These are phyloP conservation scores for Pelvicachromis taeniatus DNA, from an alignment of 2,113 vertebrate genomes.

Conservation along the genomic window DNA sequence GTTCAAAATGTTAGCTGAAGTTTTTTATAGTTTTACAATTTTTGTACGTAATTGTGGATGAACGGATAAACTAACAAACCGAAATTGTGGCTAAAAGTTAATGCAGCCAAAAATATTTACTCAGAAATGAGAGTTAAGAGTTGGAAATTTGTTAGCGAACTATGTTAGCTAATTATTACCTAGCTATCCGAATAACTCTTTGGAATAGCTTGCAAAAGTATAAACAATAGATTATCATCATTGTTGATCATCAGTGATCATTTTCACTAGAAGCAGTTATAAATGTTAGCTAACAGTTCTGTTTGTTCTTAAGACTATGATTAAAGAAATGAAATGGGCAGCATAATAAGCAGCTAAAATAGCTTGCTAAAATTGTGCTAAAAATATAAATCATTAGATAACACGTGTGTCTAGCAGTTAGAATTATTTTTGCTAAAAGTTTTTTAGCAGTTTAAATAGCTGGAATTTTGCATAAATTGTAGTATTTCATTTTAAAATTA, in stretches of 20 bases:
- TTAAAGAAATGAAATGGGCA: not conserved
- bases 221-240: not conserved
- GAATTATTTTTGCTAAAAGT: not conserved
- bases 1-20: not conserved
- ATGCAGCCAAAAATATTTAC: accelerated
- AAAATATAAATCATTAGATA: not conserved
- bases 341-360: too few species aligned
- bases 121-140: not conserved
- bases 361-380: too few species aligned
- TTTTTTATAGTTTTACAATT: not conserved
- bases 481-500: not conserved
- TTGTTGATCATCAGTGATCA: not conserved
- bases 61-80: not conserved
- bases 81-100: not conserved
- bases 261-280: not conserved
- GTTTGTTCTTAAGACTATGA: not conserved
- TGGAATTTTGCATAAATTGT: not conserved
- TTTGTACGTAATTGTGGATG: not conserved
- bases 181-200: too few species aligned
- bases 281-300: accelerated
- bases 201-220: accelerated
- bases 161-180: not conserved
- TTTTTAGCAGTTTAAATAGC: not conserved
- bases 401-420: not conserved
- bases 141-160: accelerated